Evolutionary conservation across 2,113 vertebrate genomes (phyloP).

Genomic region (Pitta sordida): DNA sequence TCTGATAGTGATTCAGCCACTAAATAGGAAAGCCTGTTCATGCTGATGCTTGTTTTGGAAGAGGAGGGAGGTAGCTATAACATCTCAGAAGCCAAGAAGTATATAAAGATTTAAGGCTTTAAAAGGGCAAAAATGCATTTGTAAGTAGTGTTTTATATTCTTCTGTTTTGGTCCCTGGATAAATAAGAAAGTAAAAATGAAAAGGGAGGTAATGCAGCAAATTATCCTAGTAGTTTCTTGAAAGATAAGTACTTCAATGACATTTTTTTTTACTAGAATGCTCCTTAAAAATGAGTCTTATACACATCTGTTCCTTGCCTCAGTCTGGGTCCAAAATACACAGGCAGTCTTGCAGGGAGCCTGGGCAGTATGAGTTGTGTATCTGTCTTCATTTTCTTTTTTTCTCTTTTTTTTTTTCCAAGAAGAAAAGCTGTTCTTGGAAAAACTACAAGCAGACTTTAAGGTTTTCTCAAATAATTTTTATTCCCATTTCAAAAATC

Average conservation of each 20-base stretch:
- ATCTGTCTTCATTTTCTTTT: not conserved
- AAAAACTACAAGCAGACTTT: not conserved
- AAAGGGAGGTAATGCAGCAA: not conserved
- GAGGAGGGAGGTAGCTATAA: fast-evolving
- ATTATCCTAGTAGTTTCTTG: not conserved
- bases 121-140: not conserved
- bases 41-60: not conserved
- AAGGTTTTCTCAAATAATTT: conserved; percentile 7
- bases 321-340: not conserved
- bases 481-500: not conserved
- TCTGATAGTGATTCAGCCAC: not conserved
- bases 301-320: not conserved
- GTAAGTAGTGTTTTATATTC: not conserved
- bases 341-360: not conserved
- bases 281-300: not conserved
- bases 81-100: not conserved
- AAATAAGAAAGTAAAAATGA: not conserved
- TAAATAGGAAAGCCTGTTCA: not conserved
- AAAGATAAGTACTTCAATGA: not conserved
- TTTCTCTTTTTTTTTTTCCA: not conserved
- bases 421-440: not conserved
- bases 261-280: not conserved
- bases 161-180: fast-evolving
- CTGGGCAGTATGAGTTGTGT: not conserved
- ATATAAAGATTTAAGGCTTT: not conserved